Evolutionary conservation across 2,888 invertebrate genomes (phyloP).

Genomic region (Tachina fera): DNA sequence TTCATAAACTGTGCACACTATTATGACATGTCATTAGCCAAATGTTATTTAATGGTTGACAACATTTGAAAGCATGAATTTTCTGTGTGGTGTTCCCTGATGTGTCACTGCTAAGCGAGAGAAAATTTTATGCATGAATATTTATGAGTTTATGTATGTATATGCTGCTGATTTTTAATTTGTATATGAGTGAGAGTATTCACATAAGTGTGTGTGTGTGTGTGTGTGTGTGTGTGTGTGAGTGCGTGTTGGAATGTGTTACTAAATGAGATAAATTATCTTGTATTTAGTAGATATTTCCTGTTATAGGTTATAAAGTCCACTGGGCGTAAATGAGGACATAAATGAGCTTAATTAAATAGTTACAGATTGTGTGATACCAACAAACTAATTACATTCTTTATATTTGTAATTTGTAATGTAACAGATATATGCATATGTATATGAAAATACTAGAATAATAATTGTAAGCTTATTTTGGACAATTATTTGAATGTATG

Average conservation of each 20-base stretch:
- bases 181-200: not conserved
- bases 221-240: not conserved
- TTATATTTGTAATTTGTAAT: not conserved
- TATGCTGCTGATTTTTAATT: not conserved
- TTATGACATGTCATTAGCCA: slow-evolving; percentile 56
- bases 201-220: not conserved
- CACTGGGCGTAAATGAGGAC: slow-evolving; percentile 67
- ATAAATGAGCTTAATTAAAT: slow-evolving; percentile 63
- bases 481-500: no score
- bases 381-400: not conserved
- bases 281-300: slow-evolving; percentile 71
- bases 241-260: slow-evolving; percentile 17
- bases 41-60: slow-evolving; percentile 51
- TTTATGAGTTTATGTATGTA: slow-evolving; percentile 27
- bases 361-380: slow-evolving; percentile 18
- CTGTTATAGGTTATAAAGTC: slow-evolving; percentile 69
- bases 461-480: not conserved
- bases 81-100: slow-evolving; percentile 1
- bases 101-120: slow-evolving; percentile 13
- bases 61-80: slow-evolving; percentile 43
- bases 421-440: no score
- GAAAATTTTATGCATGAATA: slow-evolving; percentile 35
- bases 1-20: slow-evolving; percentile 28
- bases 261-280: slow-evolving; percentile 62
- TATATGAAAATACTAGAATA: not conserved